Base-by-base conservation (phyloP, 2,888 invertebrate species). In the Aspidiotus rigidus region DNA sequence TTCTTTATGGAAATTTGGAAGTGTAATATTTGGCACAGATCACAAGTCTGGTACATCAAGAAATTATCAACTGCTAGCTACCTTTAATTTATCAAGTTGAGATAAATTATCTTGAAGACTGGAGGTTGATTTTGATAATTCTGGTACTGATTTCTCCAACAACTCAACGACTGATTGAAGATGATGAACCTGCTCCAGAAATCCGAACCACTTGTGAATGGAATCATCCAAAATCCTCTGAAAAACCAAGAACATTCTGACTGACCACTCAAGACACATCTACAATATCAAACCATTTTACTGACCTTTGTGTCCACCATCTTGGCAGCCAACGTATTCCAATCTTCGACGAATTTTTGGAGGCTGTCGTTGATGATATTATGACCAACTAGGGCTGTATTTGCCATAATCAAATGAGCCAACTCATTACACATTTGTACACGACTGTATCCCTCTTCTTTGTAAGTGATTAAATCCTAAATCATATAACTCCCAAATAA, bases 401-500 rank as follows among this genome's bases (percentile, higher is more conserved):
- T 95, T 0, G 91, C 90, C 75, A 95, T 80, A 0, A 95, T 91
- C 74, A 85, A 87, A 79, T 97, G 96, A 0, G 93, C 94, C 73
- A 91, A 79, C 75, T 95, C 95, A n/a, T 94, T 88, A 56, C 92
- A 84, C 63, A 86, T 85, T 76, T 96, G 93, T 42, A 94, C 88
- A 78, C 89, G 89, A 0, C 86, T 84, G 74, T 92, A 93, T 6
- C 95, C 95, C 80, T 93, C 93, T 74, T 97, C 96, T 79, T 95
- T 96, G 72, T 88, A 86, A n/a, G 94, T 79, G 61, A 93, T 80
- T 61, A 96, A 80, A 77, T 93, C 93, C 81, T 95, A 88, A 16
- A 56, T 44, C 28, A 8, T 55, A 16, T 9, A 13, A 17, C 2
- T 16, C 10, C 9, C 9, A 13, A n/a, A 55, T 55, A 69, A 17